phyloP scores from a whole-genome alignment of 2,888 invertebrate genomes.

The Ophioninae sp. region DNA sequence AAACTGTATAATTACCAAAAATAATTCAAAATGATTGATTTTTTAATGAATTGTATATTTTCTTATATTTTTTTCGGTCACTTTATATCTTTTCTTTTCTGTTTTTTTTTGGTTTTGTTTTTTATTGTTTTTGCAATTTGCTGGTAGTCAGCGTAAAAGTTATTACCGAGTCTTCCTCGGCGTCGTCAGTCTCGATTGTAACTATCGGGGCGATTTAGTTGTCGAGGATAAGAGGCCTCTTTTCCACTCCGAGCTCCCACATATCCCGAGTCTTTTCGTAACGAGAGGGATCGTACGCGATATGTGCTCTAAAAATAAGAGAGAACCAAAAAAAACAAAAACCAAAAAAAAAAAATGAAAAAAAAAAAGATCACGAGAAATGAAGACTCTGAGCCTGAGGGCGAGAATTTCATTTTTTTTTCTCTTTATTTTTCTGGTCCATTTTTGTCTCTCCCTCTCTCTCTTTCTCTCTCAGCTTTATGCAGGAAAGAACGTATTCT shows the following conservation, averaged over 20 bases:
- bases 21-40: no score
- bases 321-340: no score
- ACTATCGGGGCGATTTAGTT: slow-evolving; percentile 52
- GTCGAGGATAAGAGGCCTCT: slow-evolving; percentile 47
- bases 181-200: slow-evolving; percentile 31
- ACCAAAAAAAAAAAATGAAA: slow-evolving; percentile 46
- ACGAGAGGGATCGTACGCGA: slow-evolving; percentile 27
- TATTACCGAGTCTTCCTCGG: slow-evolving; percentile 21
- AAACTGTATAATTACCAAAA: no score
- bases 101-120: not conserved
- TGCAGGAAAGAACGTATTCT: slow-evolving; percentile 76
- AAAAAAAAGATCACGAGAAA: slow-evolving; percentile 44
- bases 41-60: no score
- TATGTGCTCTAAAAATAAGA: slow-evolving; percentile 45
- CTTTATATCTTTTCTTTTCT: not conserved
- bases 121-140: not conserved
- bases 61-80: not conserved
- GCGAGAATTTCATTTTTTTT: slow-evolving; percentile 47
- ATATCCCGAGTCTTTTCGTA: slow-evolving; percentile 36
- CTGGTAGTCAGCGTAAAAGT: slow-evolving; percentile 33
- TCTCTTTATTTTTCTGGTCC: slow-evolving; percentile 38
- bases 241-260: slow-evolving; percentile 18
- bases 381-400: slow-evolving; percentile 58
- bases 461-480: slow-evolving; percentile 43
- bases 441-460: slow-evolving; percentile 24